phyloP scores from a whole-genome alignment of 2,888 invertebrate genomes.

The Orthosia incerta region DNA sequence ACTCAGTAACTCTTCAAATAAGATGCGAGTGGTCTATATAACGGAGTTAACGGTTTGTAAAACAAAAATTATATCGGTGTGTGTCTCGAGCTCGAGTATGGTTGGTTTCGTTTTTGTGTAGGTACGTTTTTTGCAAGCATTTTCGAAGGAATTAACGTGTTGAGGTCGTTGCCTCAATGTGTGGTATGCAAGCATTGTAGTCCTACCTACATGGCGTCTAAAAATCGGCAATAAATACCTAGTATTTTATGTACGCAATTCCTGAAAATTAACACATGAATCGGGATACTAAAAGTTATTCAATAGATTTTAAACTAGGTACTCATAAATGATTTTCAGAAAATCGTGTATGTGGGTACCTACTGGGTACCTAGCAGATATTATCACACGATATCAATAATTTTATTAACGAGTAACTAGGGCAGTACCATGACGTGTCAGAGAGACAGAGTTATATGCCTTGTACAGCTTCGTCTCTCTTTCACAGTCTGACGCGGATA shows the following conservation, averaged over 20 bases:
- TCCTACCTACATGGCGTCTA: neutral
- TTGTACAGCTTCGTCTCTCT: too few species aligned
- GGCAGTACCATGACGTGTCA: too few species aligned
- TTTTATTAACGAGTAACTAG: neutral
- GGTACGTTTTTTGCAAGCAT: slow-evolving; percentile 61
- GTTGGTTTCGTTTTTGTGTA: slow-evolving; percentile 54
- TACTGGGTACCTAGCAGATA: too few species aligned
- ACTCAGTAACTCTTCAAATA: slow-evolving; percentile 14
- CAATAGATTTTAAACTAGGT: too few species aligned
- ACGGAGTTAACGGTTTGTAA: slow-evolving; percentile 57
- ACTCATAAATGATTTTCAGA: too few species aligned
- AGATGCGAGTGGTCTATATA: slow-evolving; percentile 45
- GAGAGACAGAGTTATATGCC: too few species aligned
- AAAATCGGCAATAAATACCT: neutral
- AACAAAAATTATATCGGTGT: slow-evolving; percentile 51
- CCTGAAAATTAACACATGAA: neutral
- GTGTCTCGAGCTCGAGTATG: slow-evolving; percentile 22
- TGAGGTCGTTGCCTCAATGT: slow-evolving; percentile 61
- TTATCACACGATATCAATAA: neutral
- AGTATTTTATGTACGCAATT: neutral
- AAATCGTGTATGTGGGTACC: too few species aligned
- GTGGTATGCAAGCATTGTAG: slow-evolving; percentile 30
- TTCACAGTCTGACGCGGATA: too few species aligned
- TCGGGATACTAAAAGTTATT: too few species aligned
- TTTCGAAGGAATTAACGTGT: slow-evolving; percentile 52